Evolutionary conservation across 1,140 invertebrate genomes (phyloP), one percentile per base, ranked within the genome.

Genomic region (Caenorhabditis briggsae): DNA sequence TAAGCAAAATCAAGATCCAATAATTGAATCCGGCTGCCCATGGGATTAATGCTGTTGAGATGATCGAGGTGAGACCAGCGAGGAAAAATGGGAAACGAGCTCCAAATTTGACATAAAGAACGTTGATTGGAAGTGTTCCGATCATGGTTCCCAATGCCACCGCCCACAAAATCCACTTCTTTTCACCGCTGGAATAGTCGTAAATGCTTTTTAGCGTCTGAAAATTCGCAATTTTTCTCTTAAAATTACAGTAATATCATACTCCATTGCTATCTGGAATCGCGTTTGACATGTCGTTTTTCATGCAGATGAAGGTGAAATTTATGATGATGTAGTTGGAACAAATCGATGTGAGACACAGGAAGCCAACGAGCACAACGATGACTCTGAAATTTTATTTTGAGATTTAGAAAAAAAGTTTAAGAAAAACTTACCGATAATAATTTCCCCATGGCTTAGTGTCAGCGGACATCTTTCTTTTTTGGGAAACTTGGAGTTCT

Each of bases 241-340:
- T 9, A 83, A 59, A 56, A 2, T 1, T 6, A 74, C 9, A 20
- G 41, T 23, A 23, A 7, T 53, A 25, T 48, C 55, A 85, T 33
- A 88, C 87, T 53, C 64, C 86, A 50, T 87, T 88, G 9, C n/a
- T 41, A 14, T 33, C 33, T 5, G 33, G 16, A 5, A 84, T 50
- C 1, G 61, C 64, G 58, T 84, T 48, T 14, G 70, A 20, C 70
- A 82, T 82, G 25, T 86, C 85, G 61, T 82, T 86, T 64, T 70
- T 70, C 88, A 88, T 88, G 78, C 88, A 88, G 86, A 88, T 88
- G 82, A 88, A 84, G 9, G 88, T 88, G 88, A 88, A 88, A 43
- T 88, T 88, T 53, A 88, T 56, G 41, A 86, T 64, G 64, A 84
- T 87, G 33, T 82, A 58, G 65, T 88, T 88, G 82, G 82, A 82